Percentiles rank a stretch among this genome's conserved stretches.
phyloP scores from a whole-genome alignment of 2,888 invertebrate species.

The Leptarthrus brevirostris region DNA sequence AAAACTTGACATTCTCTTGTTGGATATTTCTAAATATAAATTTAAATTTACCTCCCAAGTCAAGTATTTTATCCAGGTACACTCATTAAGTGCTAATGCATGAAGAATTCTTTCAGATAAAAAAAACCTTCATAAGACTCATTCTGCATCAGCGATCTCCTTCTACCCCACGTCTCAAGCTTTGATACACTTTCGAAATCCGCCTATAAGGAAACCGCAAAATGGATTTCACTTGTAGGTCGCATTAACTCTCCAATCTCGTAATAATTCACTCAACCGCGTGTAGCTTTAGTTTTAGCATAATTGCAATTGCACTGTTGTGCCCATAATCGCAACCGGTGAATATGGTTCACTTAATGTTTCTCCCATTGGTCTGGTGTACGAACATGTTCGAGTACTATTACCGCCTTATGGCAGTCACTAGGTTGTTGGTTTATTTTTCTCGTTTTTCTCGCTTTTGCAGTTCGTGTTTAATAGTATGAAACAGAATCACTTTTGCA shows the following conservation, averaged over 20 bases:
- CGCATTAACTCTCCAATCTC: conserved; percentile 46
- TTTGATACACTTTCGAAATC: conserved; percentile 40
- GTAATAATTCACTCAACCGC: conserved; percentile 45
- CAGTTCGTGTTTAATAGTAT: conserved; percentile 35
- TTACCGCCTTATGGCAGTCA: conserved; percentile 21
- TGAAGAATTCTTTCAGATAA: background rate
- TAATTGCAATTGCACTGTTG: conserved; percentile 41
- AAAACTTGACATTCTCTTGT: too few relatives aligned
- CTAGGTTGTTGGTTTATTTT: conserved; percentile 12
- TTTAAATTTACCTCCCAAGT: too few relatives aligned
- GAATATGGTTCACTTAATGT: conserved; percentile 45
- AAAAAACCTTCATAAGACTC: background rate
- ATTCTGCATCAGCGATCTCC: background rate
- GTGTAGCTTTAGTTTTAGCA: conserved; percentile 43
- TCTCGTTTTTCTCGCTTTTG: conserved; percentile 27
- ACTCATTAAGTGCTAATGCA: background rate
- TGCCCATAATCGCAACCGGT: conserved; percentile 37
- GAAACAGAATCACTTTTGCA: conserved; percentile 48
- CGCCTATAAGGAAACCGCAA: conserved; percentile 43
- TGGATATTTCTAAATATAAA: too few relatives aligned
- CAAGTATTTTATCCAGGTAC: background rate
- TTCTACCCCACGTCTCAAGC: background rate
- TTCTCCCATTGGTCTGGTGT: conserved; percentile 16
- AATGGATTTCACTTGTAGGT: conserved; percentile 46
- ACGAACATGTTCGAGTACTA: conserved; percentile 6